phyloP scores from a whole-genome alignment of 2,888 invertebrate genomes.

The Drosophila nr. medialis region DNA sequence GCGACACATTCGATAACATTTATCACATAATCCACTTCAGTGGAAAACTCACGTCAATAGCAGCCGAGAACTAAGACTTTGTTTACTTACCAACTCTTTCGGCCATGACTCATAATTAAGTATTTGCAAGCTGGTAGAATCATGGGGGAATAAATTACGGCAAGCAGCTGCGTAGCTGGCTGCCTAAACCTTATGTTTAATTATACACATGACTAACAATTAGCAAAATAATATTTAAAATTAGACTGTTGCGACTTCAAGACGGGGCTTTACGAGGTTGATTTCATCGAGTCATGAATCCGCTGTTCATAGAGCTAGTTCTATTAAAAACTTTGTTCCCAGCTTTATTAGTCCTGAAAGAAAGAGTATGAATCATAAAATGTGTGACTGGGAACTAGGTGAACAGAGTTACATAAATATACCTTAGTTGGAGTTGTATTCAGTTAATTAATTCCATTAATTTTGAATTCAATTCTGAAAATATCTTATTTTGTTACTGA shows the following conservation, averaged over 20 bases:
- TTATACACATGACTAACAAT: neutral
- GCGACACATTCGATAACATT: conserved; percentile 32
- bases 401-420: neutral
- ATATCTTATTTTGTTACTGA: neutral
- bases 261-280: neutral
- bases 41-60: neutral
- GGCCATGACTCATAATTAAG: neutral
- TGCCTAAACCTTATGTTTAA: neutral
- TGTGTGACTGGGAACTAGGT: neutral
- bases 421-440: neutral
- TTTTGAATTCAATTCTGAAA: too few relatives aligned
- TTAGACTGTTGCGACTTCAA: neutral
- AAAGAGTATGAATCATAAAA: neutral
- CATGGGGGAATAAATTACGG: neutral
- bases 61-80: neutral
- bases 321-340: too few relatives aligned
- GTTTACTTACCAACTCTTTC: neutral
- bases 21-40: conserved; percentile 11
- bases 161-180: neutral
- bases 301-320: neutral
- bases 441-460: neutral
- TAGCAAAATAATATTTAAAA: neutral
- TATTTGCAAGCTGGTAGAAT: neutral
- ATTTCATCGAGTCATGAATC: neutral
- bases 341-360: neutral